Conservation (phyloP, 2,797 vertebrate species). For the Sitta carolinensis region DNA sequence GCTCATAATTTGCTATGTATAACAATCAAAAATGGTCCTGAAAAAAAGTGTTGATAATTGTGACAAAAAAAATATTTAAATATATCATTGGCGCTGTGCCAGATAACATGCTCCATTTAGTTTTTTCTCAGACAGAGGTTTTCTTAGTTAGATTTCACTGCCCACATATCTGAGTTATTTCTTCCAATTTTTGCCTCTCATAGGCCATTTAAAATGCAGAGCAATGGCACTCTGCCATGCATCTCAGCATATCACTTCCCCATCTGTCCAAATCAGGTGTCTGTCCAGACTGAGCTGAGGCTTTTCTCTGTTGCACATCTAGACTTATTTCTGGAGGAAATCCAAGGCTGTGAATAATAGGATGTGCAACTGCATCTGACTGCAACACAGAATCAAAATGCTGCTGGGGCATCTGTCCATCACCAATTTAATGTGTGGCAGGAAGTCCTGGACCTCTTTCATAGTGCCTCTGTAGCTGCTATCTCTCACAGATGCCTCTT, state of each 20-base stretch:
- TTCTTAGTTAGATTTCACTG: neutral
- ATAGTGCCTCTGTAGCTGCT: neutral
- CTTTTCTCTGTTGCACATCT: neutral
- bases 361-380: neutral
- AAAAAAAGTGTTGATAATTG: neutral
- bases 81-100: neutral
- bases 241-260: neutral
- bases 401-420: neutral
- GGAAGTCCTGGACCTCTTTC: neutral
- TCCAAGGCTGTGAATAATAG: neutral
- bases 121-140: neutral
- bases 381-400: neutral
- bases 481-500: neutral
- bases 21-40: neutral
- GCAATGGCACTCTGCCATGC: neutral
- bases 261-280: neutral
- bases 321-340: neutral
- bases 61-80: neutral
- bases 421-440: neutral
- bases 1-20: neutral
- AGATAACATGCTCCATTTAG: neutral
- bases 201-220: neutral
- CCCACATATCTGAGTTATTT: neutral
- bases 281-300: neutral
- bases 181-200: neutral